Base-by-base conservation (phyloP, 2,888 invertebrate genomes). In the Sturmia bella region DNA sequence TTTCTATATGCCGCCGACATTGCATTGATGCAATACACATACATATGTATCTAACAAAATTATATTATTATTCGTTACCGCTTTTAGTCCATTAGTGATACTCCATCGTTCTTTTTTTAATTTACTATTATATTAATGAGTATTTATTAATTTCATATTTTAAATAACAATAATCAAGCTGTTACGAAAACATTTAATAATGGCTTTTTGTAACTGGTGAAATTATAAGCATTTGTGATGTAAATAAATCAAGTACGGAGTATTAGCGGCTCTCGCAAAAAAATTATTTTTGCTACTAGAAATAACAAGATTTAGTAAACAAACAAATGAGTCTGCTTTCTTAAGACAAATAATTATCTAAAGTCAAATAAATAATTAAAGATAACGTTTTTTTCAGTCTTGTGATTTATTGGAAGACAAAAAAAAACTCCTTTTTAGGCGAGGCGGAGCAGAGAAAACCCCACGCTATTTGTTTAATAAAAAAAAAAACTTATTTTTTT, bases 51-150 rank as follows among this genome's bases (percentile, higher is more conserved):
- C n/a, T n/a, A n/a, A n/a, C n/a, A n/a, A n/a, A n/a, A n/a, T n/a
- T n/a, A n/a, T n/a, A n/a, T n/a, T n/a, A n/a, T n/a, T n/a, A n/a
- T n/a, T n/a, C 17, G 56, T 56, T 12, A 19, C 56, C 39, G 13
- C 27, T 19, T 15, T 15, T 32, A 13, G 32, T 56, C 32, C 11
- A 5, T 32, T 32, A 32, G 13, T n/a, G n/a, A n/a, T n/a, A n/a
- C n/a, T n/a, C n/a, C n/a, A n/a, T n/a, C n/a, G n/a, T 32, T 5
- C 5, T 17, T 37, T 12, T 32, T 37, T 56, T 6, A 4, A 3
- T 57, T 21, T 21, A 19, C 12, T 15, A 7, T 37, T 43, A 61
- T 59, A 27, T 61, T 61, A 61, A 61, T 61, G 24, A 43, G 13
- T 43, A 21, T 5, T 61, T 43, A 21, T 43, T 7, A 61, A 43